These are phyloP conservation scores for Linyphia triangularis DNA, from an alignment of 2,888 invertebrate species.

Conservation along the genomic window DNA sequence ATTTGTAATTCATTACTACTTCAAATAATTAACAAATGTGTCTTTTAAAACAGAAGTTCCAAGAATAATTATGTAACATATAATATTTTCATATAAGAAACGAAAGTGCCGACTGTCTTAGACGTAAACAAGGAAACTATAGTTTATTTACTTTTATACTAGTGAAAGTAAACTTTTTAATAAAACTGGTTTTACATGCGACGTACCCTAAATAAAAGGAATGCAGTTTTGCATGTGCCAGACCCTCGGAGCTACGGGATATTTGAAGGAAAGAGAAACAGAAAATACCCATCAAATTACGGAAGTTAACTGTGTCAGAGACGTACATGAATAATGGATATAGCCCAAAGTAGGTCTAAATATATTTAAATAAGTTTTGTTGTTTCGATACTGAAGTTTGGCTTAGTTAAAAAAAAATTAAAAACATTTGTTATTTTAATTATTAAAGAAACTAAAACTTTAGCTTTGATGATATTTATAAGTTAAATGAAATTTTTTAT, in stretches of 20 bases:
- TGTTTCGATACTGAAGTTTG: not conserved
- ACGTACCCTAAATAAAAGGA: slow-evolving; percentile 43
- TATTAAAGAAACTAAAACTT: no score
- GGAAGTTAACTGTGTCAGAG: slow-evolving; percentile 39
- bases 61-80: no score
- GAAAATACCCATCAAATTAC: slow-evolving; percentile 46
- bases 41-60: no score
- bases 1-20: no score
- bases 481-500: not conserved
- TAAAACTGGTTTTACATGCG: slow-evolving; percentile 10
- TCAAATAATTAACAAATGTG: no score
- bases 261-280: slow-evolving; percentile 6
- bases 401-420: no score
- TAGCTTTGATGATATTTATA: no score
- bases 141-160: not conserved
- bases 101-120: no score
- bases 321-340: slow-evolving; percentile 26
- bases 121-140: not conserved
- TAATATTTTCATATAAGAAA: no score
- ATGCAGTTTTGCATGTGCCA: slow-evolving; percentile 23
- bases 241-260: not conserved
- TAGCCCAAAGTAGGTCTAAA: not conserved
- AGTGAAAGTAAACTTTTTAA: slow-evolving; percentile 34
- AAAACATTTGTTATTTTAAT: no score
- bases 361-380: not conserved